Conservation (phyloP, 2,113 vertebrate species). For the Gobius niger region DNA sequence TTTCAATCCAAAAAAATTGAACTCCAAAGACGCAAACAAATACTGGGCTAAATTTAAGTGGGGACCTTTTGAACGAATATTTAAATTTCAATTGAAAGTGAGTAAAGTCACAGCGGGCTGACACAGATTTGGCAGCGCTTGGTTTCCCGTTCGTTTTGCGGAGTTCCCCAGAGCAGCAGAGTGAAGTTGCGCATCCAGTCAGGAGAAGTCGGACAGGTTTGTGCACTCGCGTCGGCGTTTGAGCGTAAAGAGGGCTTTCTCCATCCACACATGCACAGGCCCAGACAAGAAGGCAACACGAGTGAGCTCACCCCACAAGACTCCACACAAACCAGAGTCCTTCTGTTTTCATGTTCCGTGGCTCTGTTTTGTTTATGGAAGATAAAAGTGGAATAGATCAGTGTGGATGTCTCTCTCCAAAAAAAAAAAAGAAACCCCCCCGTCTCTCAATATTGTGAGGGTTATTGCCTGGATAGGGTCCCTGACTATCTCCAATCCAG, state of each 20-base stretch:
- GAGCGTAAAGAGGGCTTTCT: slow-evolving; percentile 28
- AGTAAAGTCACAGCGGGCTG: background rate
- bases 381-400: too few relatives aligned
- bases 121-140: background rate
- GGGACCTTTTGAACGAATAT: background rate
- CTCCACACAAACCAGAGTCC: slow-evolving; percentile 31
- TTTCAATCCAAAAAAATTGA: too few relatives aligned
- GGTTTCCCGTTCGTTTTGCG: background rate
- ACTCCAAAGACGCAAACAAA: too few relatives aligned
- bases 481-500: too few relatives aligned
- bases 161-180: slow-evolving; percentile 9
- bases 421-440: background rate
- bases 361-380: background rate
- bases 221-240: slow-evolving; percentile 30
- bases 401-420: background rate
- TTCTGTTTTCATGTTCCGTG: slow-evolving; percentile 24
- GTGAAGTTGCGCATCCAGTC: slow-evolving; percentile 53
- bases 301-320: slow-evolving; percentile 45
- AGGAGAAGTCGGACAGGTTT: slow-evolving; percentile 63
- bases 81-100: background rate
- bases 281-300: slow-evolving; percentile 49
- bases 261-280: slow-evolving; percentile 31
- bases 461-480: too few relatives aligned
- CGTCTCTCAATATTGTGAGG: too few relatives aligned
- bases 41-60: too few relatives aligned